Percentiles rank a stretch among this genome's conserved stretches.
Evolutionary conservation across 2,113 vertebrate genomes (phyloP).

Genomic region (Pluvialis apricaria): DNA sequence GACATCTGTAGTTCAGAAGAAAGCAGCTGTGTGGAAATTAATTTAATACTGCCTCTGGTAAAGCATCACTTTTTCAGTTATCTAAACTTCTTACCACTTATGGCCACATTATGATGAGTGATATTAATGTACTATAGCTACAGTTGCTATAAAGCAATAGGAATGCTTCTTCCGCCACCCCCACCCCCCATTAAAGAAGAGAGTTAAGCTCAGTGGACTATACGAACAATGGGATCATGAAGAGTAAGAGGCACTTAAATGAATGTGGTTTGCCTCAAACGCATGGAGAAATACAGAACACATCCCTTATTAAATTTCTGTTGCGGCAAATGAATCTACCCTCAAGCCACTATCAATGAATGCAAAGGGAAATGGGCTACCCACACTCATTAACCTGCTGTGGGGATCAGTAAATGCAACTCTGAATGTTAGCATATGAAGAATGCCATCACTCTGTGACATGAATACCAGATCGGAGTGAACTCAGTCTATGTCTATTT

Average conservation of each 20-base stretch:
- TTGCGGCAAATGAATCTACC: background rate
- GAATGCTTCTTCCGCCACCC: background rate
- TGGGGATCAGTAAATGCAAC: background rate
- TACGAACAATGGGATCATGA: background rate
- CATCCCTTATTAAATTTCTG: background rate
- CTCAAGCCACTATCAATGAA: background rate
- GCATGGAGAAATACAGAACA: background rate
- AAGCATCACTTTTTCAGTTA: conserved; percentile 43
- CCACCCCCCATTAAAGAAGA: background rate
- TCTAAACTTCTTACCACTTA: conserved; percentile 1
- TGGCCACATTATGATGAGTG: background rate
- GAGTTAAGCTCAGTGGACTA: background rate
- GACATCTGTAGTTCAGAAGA: conserved; percentile 29
- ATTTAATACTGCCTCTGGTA: conserved; percentile 48
- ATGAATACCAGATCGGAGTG: background rate
- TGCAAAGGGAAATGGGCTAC: background rate
- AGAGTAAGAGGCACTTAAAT: background rate
- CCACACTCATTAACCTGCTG: background rate
- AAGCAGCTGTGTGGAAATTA: conserved; percentile 40
- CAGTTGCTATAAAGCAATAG: background rate
- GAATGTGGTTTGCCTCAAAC: background rate
- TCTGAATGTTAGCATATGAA: background rate
- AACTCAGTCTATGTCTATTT: background rate
- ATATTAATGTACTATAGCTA: background rate
- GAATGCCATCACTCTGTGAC: background rate